These are phyloP conservation scores for Nematostella vectensis DNA, from an alignment of 92 coral and sea anemone genomes.

Conservation along the genomic window DNA sequence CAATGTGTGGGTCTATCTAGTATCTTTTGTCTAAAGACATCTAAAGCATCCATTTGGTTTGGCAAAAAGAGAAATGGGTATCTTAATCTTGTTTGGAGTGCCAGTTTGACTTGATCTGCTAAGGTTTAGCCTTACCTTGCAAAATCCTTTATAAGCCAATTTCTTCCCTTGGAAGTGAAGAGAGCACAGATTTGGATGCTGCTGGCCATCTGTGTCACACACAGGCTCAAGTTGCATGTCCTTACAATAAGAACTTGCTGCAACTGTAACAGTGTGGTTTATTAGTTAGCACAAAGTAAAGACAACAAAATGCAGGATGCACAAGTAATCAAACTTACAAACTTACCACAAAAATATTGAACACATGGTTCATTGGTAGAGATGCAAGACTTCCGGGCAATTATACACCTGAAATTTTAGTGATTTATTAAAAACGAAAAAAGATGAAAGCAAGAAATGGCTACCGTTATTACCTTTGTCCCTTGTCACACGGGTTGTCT, in stretches of 20 bases:
- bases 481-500: slow-evolving; percentile 53
- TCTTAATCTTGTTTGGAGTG: too few relatives aligned
- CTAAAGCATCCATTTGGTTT: too few relatives aligned
- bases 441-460: too few relatives aligned
- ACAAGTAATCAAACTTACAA: neutral
- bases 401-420: slow-evolving; percentile 56
- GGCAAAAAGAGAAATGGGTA: too few relatives aligned
- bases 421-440: too few relatives aligned
- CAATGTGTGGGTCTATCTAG: too few relatives aligned
- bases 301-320: neutral
- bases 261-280: slow-evolving; percentile 23
- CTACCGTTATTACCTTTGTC: slow-evolving; percentile 21
- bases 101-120: too few relatives aligned
- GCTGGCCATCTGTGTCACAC: slow-evolving; percentile 77
- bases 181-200: slow-evolving; percentile 83
- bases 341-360: slow-evolving; percentile 88
- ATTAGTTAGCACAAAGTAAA: neutral
- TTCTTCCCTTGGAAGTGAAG: slow-evolving; percentile 55
- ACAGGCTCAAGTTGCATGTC: slow-evolving; percentile 64
- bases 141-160: slow-evolving; percentile 82
- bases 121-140: too few relatives aligned
- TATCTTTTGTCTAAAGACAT: too few relatives aligned
- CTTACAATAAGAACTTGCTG: slow-evolving; percentile 58
- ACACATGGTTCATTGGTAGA: slow-evolving; percentile 54
- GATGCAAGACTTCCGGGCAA: slow-evolving; percentile 79